These are phyloP conservation scores for Zhuqinia jingwanae DNA, from an alignment of 2,888 invertebrate genomes.

Conservation along the genomic window DNA sequence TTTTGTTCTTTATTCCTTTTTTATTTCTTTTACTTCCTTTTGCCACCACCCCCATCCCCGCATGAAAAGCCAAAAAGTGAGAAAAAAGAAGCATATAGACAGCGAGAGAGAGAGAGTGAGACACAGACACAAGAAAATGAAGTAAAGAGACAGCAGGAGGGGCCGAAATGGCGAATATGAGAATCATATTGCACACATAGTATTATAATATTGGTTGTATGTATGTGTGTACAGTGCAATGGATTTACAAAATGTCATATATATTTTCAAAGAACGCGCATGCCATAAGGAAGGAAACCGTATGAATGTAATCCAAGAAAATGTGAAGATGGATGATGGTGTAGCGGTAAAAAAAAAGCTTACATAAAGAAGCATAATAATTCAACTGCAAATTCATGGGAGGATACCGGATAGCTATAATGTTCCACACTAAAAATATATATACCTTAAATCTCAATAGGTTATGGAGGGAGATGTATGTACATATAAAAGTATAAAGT, in stretches of 20 bases:
- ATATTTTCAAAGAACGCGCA: not conserved
- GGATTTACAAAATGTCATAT: not conserved
- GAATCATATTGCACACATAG: not conserved
- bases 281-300: conserved; percentile 29
- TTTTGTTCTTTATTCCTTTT: conserved; percentile 40
- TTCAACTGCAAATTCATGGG: too few species aligned
- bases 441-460: not conserved
- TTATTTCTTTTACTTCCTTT: conserved; percentile 51
- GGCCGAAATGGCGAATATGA: conserved; percentile 20
- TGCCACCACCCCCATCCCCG: not conserved
- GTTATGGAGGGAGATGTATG: too few species aligned
- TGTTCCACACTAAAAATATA: not conserved
- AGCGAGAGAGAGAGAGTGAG: too few species aligned
- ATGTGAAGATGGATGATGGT: conserved; percentile 4
- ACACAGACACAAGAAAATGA: not conserved
- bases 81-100: not conserved
- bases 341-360: not conserved
- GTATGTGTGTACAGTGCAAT: not conserved
- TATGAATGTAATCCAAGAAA: conserved; percentile 38
- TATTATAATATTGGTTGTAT: not conserved
- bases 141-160: conserved; percentile 37
- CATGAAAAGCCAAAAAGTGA: conserved; percentile 8
- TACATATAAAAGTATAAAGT: too few species aligned
- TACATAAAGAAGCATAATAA: too few species aligned
- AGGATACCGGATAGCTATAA: not conserved